Evolutionary conservation across 2,797 vertebrate genomes (phyloP), one percentile per base, ranked within the genome.

Genomic region (Halcyon leucocephala): DNA sequence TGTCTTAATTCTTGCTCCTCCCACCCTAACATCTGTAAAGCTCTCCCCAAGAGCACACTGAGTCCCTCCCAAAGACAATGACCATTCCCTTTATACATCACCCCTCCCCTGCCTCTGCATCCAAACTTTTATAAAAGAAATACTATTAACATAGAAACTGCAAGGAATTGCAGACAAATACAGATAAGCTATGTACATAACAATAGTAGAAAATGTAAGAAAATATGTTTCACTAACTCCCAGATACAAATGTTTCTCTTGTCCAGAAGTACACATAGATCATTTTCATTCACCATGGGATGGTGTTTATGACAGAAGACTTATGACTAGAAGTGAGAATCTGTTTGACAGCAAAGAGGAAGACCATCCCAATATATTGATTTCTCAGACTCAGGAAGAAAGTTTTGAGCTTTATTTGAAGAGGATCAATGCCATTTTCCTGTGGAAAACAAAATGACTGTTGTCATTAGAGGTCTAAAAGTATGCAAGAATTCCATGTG

Each of bases 161-260:
- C 11, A 67, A 73, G 46, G 14, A 87, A 51, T 6, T 58, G 5
- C 9, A 35, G 31, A 16, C 19, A 65, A 79, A 79, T 12, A 0
- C 12, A 74, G 8, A 37, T 67, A 26, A 57, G 24, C 16, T 35
- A 12, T n/a, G 25, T 21, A 22, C 13, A 4, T 28, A 41, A 4
- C 4, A 44, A 3, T n/a, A 57, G 12, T 8, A 52, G 26, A 67
- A 94, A 86, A 71, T n/a, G 14, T 18, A 52, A 8, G 16, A 73
- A 42, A 55, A 21, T 29, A 1, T 39, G 10, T 35, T 74, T 78
- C 52, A 26, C 2, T 26, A 41, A 33, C 0, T 1, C 10, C 7
- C 49, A 67, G 31, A n/a, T 2, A 71, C 3, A 71, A 71, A 37
- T 54, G 37, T 57, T 39, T 61, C 31, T 44, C 28, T 62, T 65